Base-by-base conservation (phyloP, 2,797 vertebrate species). In the Florisuga fusca region DNA sequence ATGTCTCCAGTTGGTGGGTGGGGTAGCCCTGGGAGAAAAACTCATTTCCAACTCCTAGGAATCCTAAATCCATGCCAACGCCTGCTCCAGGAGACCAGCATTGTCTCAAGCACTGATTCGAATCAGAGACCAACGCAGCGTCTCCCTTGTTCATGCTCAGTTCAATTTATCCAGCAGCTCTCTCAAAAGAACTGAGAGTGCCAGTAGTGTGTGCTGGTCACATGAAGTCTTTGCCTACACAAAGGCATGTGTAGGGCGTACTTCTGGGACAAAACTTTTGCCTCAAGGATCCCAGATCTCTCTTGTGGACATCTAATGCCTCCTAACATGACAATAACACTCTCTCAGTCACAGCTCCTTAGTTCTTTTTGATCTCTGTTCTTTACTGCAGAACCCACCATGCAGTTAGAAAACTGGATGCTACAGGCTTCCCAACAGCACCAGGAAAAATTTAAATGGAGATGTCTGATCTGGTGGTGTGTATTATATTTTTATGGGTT, bases 41-140 rank as follows among this genome's bases (percentile, higher is more conserved):
- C n/a, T 41, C 0, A 73, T 95, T 97, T 72, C 69, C 66, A 87
- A 91, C 87, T 94, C 92, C 82, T 85, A 86, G 92, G 92, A 93
- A 88, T 95, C 53, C 38, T 43, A 86, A 59, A 14, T 75, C 38
- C 34, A 87, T 92, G 89, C 73, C 93, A 97, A 59, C 68, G 89
- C 54, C 62, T 88, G 50, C 62, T 94, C 73, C 3, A 21, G 4
- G 7, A 93, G 82, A 94, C 87, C 62, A 84, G 85, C 90, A 88
- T 96, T 96, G 93, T 96, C 84, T 95, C 43, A 82, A 85, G 79
- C 45, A 41, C 93, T 93, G 93, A 95, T 95, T 96, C 69, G 93
- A 95, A 92, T 91, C 92, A 91, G 87, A 83, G 92, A 95, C 92
- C 82, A 95, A 94, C 1, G 54, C 82, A 38, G 84, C 83, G 92